Base-by-base conservation (phyloP, 2,113 vertebrate genomes). In the Okapia johnstoni region DNA sequence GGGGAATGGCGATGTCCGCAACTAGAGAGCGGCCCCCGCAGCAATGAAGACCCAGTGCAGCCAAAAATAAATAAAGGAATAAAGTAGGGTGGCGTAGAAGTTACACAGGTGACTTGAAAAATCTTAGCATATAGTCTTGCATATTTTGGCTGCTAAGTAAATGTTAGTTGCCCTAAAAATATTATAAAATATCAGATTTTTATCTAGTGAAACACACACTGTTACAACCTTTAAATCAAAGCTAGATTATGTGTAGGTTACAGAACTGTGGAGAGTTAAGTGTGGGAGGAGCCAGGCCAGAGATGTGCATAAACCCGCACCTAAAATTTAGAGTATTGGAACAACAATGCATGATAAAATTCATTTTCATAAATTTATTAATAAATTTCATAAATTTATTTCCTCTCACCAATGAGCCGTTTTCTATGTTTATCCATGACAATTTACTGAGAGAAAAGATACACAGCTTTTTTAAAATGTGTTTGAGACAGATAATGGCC, bases 401-500 rank as follows among this genome's bases (percentile, higher is more conserved):
- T 97, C 19, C 25, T 70, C 50, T 93, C 40, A 95, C 25, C 61
- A 94, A 6, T 76, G 30, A 26, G 36, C 60, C 54, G 94, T 93
- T 85, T 92, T 95, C 60, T 90, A 61, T 86, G 23, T 96, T 97
- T 84, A 93, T 63, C 21, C 36, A 77, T 88, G 48, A 60, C 73
- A 96, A 96, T 96, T 90, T 88, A 85, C n/a, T 57, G 70, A 92
- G 54, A 84, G 73, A 40, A 97, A 93, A 95, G 93, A 48, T 52
- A 97, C 23, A 90, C 60, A 66, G 26, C 26, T 91, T 94, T 94
- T 88, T 19, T 6, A 90, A 95, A 94, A 91, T 92, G 76, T 93
- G 61, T 81, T 96, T 76, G 88, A 48, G 43, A 88, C 50, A 93
- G 66, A 94, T 96, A 97, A 96, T 97, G 52, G 21, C 77, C 96